Base-by-base conservation (phyloP, 2,113 vertebrate species). In the Pyxicephalus adspersus region DNA sequence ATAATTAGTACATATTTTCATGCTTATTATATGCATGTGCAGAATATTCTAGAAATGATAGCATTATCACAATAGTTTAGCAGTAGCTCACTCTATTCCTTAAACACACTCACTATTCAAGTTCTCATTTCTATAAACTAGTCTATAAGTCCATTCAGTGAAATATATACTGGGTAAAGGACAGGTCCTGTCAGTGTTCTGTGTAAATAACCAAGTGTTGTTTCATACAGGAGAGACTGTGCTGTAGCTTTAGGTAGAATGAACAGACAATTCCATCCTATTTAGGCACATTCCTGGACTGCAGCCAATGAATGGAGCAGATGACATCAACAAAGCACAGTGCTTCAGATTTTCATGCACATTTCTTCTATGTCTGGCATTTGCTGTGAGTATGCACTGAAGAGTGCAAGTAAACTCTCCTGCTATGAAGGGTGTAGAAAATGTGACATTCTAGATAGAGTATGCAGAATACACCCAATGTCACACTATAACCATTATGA, bases 221-320 rank as follows among this genome's bases (percentile, higher is more conserved):
- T 70, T 52, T 11, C 25, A 23, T 20, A 50, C 4, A 29, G 20
- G 57, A 3, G 8, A 29, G 4, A 5, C 1, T 20, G 9, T n/a
- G 17, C 6, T 64, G 17, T 20, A 54, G 50, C 9, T 3, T 23
- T 57, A 22, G 28, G 64, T 34, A 64, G 38, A 57, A 25, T 57
- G 26, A 45, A 25, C 50, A 66, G 76, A 38, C 22, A 29, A 34
- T 78, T 78, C 31, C 18, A 16, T 61, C 34, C 66, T 63, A 71
- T 63, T 52, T 61, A 25, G 34, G 31, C 55, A 58, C 31, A 51
- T 70, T 71, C 26, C 55, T 71, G 77, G 77, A 68, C 25, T 5
- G 18, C 65, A 22, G 65, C 65, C 77, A 71, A 22, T n/a, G 25
- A 28, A 20, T 23, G 29, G 23, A 63, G 29, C 25, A 2, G 31